Base-by-base conservation (phyloP, 2,888 invertebrate species). In the Catocala sponsa region DNA sequence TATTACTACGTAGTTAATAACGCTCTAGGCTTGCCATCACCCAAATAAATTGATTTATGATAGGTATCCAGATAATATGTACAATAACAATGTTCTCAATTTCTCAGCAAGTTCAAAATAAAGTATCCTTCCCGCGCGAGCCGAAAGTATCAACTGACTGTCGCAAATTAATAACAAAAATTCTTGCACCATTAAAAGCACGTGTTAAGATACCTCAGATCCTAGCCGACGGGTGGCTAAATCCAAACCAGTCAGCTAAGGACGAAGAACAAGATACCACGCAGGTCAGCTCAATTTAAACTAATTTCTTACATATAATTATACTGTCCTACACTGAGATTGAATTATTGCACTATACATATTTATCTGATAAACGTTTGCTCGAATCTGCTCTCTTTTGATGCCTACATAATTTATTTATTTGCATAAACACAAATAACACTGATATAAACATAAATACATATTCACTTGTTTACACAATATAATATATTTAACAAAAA, bases 21-120 rank as follows among this genome's bases (percentile, higher is more conserved):
- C 10, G 4, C 43, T 43, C 11, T 43, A 43, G 9, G 4, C 32
- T n/a, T 25, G 25, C 25, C 25, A 25, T 25, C 25, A 25, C 15
- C 15, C 15, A 15, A 15, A 15, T 25, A 25, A 25, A 25, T 25
- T 25, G 4, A 25, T 25, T 25, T 4, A 25, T 25, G 25, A 25
- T 25, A n/a, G n/a, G n/a, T n/a, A 25, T 25, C 25, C 25, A 1
- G 25, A 25, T 4, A 25, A 25, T 2, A 25, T 25, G 25, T 25
- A 25, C 25, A 25, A 25, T 11, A 32, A 11, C 15, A 47, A 25
- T 25, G 44, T 46, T 52, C 43, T 59, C 59, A 25, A 61, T 12
- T 42, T 35, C 44, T 59, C 74, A 97, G 96, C 97, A 97, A 95
- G 97, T 97, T 9, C 97, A 97, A 81, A 96, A 95, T 81, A 96